A percentile compares a stretch with the other conserved stretches of the same genome.
These are phyloP conservation scores for Aphelinus atriplicis DNA, from an alignment of 1,140 invertebrate species.

Conservation along the genomic window DNA sequence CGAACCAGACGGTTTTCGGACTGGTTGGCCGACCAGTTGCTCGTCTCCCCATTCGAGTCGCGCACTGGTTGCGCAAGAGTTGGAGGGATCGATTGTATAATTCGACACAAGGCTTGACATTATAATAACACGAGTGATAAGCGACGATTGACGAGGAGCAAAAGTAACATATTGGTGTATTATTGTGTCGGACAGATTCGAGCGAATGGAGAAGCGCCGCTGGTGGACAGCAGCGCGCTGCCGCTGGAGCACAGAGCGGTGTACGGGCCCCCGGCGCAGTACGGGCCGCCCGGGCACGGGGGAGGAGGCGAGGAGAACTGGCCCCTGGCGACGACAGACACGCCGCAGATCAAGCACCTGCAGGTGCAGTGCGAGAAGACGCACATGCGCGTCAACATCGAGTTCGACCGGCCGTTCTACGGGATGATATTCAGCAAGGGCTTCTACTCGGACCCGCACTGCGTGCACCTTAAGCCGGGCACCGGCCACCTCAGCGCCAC, in stretches of 20 bases:
- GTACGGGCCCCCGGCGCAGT: slow-evolving; percentile 77
- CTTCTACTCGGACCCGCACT: slow-evolving; percentile 89
- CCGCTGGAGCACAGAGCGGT: slow-evolving; percentile 81
- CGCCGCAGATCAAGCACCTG: slow-evolving; percentile 89
- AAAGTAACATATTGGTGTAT: too few species aligned
- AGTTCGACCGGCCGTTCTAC: slow-evolving; percentile 94
- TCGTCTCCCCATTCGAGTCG: too few species aligned
- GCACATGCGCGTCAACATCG: slow-evolving; percentile 93
- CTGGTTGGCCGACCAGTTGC: not conserved
- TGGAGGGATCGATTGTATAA: too few species aligned
- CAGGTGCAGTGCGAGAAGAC: slow-evolving; percentile 97
- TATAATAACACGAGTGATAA: too few species aligned
- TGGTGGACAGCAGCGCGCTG: slow-evolving; percentile 82
- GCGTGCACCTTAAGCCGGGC: slow-evolving; percentile 89
- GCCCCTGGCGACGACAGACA: slow-evolving; percentile 84
- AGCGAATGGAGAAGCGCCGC: slow-evolving; percentile 76
- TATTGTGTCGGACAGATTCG: too few species aligned
- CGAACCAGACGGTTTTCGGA: not conserved
- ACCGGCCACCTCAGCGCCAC: slow-evolving; percentile 89
- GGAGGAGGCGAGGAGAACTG: slow-evolving; percentile 78
- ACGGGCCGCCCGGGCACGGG: slow-evolving; percentile 65
- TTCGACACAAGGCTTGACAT: too few species aligned
- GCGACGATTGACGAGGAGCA: too few species aligned
- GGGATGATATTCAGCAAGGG: slow-evolving; percentile 96
- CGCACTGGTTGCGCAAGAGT: too few species aligned